These are phyloP conservation scores for Ariolimax columbianus DNA, from an alignment of 2,888 invertebrate species.

Conservation along the genomic window DNA sequence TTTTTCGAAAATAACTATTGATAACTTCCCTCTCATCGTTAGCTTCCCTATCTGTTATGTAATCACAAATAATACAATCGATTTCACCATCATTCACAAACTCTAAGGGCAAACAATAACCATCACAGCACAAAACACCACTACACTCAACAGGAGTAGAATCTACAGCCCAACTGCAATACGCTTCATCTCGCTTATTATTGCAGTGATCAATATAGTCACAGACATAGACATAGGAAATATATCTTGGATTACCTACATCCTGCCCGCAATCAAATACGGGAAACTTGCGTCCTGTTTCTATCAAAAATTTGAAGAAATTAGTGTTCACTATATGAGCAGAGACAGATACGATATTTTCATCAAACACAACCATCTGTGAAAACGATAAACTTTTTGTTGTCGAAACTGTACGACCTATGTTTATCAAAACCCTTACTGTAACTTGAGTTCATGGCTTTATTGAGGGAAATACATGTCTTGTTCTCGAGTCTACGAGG, in stretches of 20 bases:
- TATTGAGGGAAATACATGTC: neutral
- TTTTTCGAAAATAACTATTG: neutral
- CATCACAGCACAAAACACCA: neutral
- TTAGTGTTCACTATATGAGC: neutral
- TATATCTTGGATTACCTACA: neutral
- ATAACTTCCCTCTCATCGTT: neutral
- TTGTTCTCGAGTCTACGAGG: neutral
- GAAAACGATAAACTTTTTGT: no score
- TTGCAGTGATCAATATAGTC: neutral
- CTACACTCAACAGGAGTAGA: no score
- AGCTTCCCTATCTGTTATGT: no score
- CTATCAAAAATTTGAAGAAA: neutral
- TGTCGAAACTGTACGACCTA: no score
- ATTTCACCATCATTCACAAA: slow-evolving; percentile 14
- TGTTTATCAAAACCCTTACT: neutral
- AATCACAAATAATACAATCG: neutral
- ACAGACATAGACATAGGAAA: slow-evolving; percentile 19
- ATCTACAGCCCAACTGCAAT: neutral
- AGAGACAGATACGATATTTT: slow-evolving; percentile 4
- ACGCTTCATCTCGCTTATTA: neutral
- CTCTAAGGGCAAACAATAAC: slow-evolving; percentile 6
- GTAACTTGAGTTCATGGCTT: neutral
- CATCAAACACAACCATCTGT: neutral
- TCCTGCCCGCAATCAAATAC: neutral
- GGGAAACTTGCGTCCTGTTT: neutral